A percentile compares a stretch with the other conserved stretches of the same genome.
Evolutionary conservation across 2,888 invertebrate genomes (phyloP).

Genomic region (Cloeon dipterum): DNA sequence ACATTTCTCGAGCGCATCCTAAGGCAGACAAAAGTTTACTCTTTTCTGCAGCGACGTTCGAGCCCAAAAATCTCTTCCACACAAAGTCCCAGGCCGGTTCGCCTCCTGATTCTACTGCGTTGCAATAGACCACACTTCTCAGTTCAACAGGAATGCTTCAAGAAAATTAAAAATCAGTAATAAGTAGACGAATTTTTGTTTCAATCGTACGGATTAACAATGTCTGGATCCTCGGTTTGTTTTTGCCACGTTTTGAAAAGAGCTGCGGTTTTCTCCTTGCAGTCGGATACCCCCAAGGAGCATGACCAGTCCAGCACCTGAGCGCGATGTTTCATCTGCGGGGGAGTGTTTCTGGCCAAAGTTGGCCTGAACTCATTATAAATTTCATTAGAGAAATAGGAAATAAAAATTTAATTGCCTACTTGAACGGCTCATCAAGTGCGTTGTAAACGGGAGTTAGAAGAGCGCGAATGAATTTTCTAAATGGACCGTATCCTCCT

Average conservation of each 20-base stretch:
- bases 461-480: constrained; percentile 38
- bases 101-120: constrained; percentile 60
- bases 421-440: constrained; percentile 6
- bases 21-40: constrained; percentile 51
- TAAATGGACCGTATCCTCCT: constrained; percentile 37
- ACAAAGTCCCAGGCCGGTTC: constrained; percentile 75
- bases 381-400: too few relatives aligned
- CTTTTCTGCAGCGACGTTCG: constrained; percentile 52
- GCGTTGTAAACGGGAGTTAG: constrained; percentile 34
- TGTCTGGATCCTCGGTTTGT: constrained; percentile 24
- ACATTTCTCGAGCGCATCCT: constrained; percentile 61
- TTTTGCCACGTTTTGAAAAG: constrained; percentile 38
- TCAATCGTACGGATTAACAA: constrained; percentile 33
- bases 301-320: constrained; percentile 49
- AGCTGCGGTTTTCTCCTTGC: constrained; percentile 33
- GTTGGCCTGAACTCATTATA: constrained; percentile 20
- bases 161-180: too few relatives aligned
- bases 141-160: constrained; percentile 35
- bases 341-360: constrained; percentile 23
- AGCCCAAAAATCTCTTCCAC: constrained; percentile 49
- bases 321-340: constrained; percentile 27
- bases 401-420: too few relatives aligned
- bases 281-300: constrained; percentile 44
- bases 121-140: constrained; percentile 60
- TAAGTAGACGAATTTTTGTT: too few relatives aligned